Base-by-base conservation (phyloP, 2,888 invertebrate genomes). In the Rhingia campestris region DNA sequence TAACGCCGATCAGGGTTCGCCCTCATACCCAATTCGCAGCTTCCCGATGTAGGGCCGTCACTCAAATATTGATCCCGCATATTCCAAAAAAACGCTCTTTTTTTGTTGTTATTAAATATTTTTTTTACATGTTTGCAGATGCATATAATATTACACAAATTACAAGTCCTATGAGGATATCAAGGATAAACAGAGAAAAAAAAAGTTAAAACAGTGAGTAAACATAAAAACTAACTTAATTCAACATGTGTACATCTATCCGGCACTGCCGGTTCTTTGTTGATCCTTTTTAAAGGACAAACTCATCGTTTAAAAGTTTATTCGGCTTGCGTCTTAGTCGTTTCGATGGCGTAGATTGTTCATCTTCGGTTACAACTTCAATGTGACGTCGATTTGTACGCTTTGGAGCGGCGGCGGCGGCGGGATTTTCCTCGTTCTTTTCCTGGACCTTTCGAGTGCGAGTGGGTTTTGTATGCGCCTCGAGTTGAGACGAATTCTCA, bases 121-220 rank as follows among this genome's bases (percentile, higher is more conserved):
- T 14, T 56, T 69, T 74, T 51, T 75, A 70, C 69, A 81, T 70
- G 63, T 51, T 47, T 59, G 45, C 59, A 35, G 51, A 81, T 63
- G 53, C 59, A 75, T 70, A 53, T 53, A 70, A 54, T 76, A 66
- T 66, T 81, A 66, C 69, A 81, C 64, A 49, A 61, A 35, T 66
- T 5, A 7, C 47, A 64, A 72, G 59, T 37, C n/a, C 51, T 64
- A 70, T 75, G 59, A 35, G 35, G 22, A 54, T 32, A 37, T 22
- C 35, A 39, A 64, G 33, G 22, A 14, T 64, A 45, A 22, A 10
- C 30, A 64, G 9, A 39, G 6, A 32, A 54, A 30, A 56, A 12
- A 58, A 74, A 66, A 41, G 6, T 45, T 37, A 37, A 49, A 59
- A 59, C 30, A 59, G 51, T 14, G 22, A 32, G n/a, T 43, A 58